Base-by-base conservation (phyloP, 2,888 invertebrate species). In the Coelopa pilipes region DNA sequence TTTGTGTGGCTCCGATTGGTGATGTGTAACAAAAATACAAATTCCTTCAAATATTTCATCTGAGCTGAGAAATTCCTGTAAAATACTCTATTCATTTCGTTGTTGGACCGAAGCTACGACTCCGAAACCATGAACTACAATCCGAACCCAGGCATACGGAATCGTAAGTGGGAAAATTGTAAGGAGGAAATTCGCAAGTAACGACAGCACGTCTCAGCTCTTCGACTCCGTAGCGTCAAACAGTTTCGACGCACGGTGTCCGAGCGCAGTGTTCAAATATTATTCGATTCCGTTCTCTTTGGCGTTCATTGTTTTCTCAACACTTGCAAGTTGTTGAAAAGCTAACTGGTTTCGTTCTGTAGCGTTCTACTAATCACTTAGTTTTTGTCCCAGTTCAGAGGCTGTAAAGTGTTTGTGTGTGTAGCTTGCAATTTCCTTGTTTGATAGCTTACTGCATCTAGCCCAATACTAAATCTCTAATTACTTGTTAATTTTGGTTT, bases 91-190 rank as follows among this genome's bases (percentile, higher is more conserved):
- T 34, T 7, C 34, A 34, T 50, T 34, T 53, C 19, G 24, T 24
- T 68, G 9, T 17, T 12, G 10, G 49, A 46, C 21, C 2, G n/a
- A 1, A 71, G n/a, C 24, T 11, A 65, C 49, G 4, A 55, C 17
- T 11, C 53, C 45, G 70, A 0, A 70, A 79, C 66, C 66, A 86
- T 87, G 85, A 87, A 86, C 77, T 87, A 84, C 77, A 87, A 87
- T 81, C 85, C 86, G 75, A 87, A 84, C 79, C 78, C 84, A 73
- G 85, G 84, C 76, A 81, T 82, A 72, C 82, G 86, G 82, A 85
- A 85, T 79, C 86, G 87, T 87, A 87, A 87, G 87, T 87, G 82
- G 80, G 80, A 83, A 79, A 83, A 84, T 78, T 83, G 86, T 85
- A 87, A 86, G 85, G 82, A 85, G 82, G 83, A 82, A 81, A 79